Evolutionary conservation across 2,113 vertebrate species (phyloP), one percentile per base, ranked within the genome.

Genomic region (Plectropomus leopardus): DNA sequence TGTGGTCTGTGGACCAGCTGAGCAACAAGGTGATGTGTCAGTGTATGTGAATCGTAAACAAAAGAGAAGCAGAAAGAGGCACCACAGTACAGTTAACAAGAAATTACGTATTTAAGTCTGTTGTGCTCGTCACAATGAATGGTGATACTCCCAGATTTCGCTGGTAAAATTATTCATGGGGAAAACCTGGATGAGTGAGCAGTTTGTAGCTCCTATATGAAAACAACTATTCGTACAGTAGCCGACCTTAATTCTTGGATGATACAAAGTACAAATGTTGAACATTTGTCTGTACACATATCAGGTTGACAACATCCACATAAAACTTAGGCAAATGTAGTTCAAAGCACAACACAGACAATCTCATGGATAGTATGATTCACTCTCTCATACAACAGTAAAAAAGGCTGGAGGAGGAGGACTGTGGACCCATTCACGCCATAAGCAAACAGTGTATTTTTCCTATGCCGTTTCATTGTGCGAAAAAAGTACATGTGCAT

Each of bases 1-100:
- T 94, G 89, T 88, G 91, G 92, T 90, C 83, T 86, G 78, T 28
- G 58, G 76, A 80, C 47, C 69, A 80, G 84, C 89, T 91, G 89
- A 88, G 73, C 48, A 69, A 68, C 58, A 48, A 76, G 65, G 64
- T 90, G 53, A 81, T 77, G 76, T 51, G 44, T 82, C 55, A 51
- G 44, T 75, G 44, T 78, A 47, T 60, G 60, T 30, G 45, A 72
- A 77, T 28, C 80, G 76, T 91, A 88, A 93, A 88, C 82, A 91
- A 76, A 87, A 28, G 55, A 51, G 58, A 70, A 75, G 51, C 44
- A 23, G 51, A 59, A 47, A 63, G 36, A 7, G 15, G 21, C 50
- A 80, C 21, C 13, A n/a, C 60, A 30, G 71, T 77, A 74, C 66
- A 40, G 66, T 76, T 83, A 59, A 68, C 67, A 64, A 77, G 73